Evolutionary conservation across 30 jellyfish, hydroid and myxozoan species (phyloP).

Genomic region (Chironex yamaguchii): DNA sequence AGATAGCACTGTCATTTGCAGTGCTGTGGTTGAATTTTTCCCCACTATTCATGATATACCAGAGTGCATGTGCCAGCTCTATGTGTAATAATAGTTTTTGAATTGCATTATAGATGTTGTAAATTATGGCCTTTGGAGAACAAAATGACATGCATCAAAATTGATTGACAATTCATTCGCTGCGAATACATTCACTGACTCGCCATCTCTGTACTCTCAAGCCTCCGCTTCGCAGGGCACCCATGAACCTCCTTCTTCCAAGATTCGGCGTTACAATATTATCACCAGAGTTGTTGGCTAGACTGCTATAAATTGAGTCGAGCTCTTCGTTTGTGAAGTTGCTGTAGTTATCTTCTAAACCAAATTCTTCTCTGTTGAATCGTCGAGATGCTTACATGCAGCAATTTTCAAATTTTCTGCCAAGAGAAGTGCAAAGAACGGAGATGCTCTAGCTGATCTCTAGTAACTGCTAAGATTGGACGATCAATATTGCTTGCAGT

Average conservation of each 20-base stretch:
- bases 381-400: slow-evolving; percentile 22
- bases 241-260: slow-evolving; percentile 38
- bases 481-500: slow-evolving; percentile 20
- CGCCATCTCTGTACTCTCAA: slow-evolving; percentile 20
- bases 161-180: slow-evolving; percentile 3
- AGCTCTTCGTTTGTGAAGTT: slow-evolving; percentile 33
- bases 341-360: slow-evolving; percentile 25
- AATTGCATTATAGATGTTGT: no score
- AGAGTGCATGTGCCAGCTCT: no score
- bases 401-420: slow-evolving; percentile 1
- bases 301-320: slow-evolving; percentile 27
- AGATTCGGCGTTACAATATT: slow-evolving; percentile 28
- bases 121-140: not conserved
- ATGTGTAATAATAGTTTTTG: no score
- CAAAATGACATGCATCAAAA: no score
- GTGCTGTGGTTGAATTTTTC: no score
- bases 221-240: slow-evolving; percentile 53
- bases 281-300: not conserved
- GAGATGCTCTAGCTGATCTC: no score
- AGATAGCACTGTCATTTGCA: not conserved
- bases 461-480: no score
- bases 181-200: slow-evolving; percentile 47
- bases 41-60: no score
- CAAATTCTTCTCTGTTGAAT: slow-evolving; percentile 18
- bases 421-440: no score